phyloP scores from a whole-genome alignment of 2,113 vertebrate species.

The Machaerirhynchus nigripectus region DNA sequence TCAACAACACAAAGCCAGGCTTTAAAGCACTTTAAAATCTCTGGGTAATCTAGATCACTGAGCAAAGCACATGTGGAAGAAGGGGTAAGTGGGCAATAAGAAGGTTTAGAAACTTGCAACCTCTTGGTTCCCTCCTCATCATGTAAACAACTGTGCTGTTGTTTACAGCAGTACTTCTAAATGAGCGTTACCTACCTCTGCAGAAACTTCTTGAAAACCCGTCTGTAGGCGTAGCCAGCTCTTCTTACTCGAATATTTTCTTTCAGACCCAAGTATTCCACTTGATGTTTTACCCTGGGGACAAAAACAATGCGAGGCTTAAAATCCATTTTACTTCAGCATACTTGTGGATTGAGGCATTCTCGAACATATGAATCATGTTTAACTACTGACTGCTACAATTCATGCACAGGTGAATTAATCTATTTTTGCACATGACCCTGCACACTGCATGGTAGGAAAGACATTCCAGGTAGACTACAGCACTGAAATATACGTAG shows the following conservation, averaged over 20 bases:
- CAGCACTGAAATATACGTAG: not conserved
- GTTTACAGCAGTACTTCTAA: not conserved
- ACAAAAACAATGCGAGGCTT: slow-evolving; percentile 3
- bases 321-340: not conserved
- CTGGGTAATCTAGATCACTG: not conserved
- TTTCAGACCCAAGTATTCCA: slow-evolving; percentile 95
- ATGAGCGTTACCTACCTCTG: slow-evolving; percentile 79
- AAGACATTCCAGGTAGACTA: not conserved
- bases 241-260: slow-evolving; percentile 96
- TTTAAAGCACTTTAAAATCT: not conserved
- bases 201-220: slow-evolving; percentile 93
- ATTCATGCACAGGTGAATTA: not conserved
- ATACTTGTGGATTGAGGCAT: not conserved
- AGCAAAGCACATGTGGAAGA: not conserved
- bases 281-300: slow-evolving; percentile 93
- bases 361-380: not conserved
- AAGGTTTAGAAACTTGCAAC: not conserved
- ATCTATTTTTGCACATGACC: not conserved
- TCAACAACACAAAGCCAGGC: not conserved
- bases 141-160: not conserved
- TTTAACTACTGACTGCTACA: not conserved
- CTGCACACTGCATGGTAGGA: not conserved
- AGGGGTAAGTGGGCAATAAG: not conserved
- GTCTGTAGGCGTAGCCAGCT: slow-evolving; percentile 94
- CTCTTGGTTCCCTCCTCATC: not conserved